A percentile compares a stretch with the other conserved stretches of the same genome.
phyloP scores from a whole-genome alignment of 2,113 vertebrate genomes.

The Hemiscyllium ocellatum region DNA sequence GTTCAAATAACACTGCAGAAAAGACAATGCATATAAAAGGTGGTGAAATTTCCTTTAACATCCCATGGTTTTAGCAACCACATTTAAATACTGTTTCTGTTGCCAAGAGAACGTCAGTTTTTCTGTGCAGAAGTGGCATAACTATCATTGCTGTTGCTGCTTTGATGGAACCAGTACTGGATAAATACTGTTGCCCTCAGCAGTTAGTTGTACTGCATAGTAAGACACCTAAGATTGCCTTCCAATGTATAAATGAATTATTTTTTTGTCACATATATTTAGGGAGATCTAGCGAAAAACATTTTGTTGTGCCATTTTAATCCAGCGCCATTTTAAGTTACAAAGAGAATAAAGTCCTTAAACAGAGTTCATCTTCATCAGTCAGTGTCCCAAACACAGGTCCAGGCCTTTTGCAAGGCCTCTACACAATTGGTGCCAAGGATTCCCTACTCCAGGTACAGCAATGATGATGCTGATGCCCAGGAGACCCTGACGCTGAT shows the following conservation, averaged over 20 bases:
- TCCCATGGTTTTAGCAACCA: background rate
- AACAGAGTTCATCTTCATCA: no score
- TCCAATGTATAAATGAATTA: background rate
- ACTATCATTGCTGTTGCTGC: background rate
- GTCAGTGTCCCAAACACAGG: no score
- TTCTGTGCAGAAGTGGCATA: background rate
- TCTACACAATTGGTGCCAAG: no score
- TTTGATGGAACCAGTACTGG: background rate
- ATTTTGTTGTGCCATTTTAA: no score
- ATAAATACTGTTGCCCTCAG: background rate
- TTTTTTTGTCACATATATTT: no score
- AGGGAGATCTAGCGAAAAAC: no score
- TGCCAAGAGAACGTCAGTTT: background rate
- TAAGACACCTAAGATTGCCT: background rate
- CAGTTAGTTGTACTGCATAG: background rate
- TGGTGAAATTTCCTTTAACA: background rate
- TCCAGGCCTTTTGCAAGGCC: no score
- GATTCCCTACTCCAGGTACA: no score
- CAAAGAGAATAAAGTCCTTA: no score
- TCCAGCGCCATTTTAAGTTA: no score
- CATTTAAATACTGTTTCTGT: background rate
- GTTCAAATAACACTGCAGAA: constrained; percentile 79
- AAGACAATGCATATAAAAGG: background rate
- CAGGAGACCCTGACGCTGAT: no score
- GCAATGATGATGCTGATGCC: no score